Base-by-base conservation (phyloP, 2,888 invertebrate species). In the Lamellibrachia columna region DNA sequence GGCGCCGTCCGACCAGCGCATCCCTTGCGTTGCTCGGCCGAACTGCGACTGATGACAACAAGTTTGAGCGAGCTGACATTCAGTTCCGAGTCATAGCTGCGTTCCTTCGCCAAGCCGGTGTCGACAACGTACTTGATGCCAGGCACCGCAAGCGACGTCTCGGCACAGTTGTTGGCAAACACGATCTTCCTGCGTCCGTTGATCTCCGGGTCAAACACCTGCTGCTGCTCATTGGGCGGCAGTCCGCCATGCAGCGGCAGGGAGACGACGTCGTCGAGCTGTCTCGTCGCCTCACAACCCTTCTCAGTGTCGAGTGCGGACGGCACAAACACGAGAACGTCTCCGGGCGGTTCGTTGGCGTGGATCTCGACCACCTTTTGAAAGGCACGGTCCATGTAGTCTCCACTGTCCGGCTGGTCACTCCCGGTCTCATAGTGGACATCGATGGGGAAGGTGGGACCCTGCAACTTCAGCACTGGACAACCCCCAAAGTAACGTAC, bases 91-190 rank as follows among this genome's bases (percentile, higher is more conserved):
- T 96, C 96, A 94, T 95, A 97, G 9, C 94, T 93, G 93, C 95
- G 95, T 94, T 96, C 96, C 93, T 96, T 96, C 6, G 95, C 95
- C 55, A 96, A 93, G 0, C 97, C 97, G 53, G 96, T 95, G 93
- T 97, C 97, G 15, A 97, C 94, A 4, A 97, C 96, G 94, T 95
- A 96, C 91, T 95, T 95, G 22, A 97, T 95, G 7, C 96, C 96
- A 60, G 96, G 96, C 91, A 97, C 96, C 7, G 96, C 96, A 4
- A 96, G 94, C 7, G 96, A 96, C 3, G 96, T 97, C 93, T 97
- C 97, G 6, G 97, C 97, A 94, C 95, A 95, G 94, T 97, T 96
- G 52, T 97, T 97, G 3, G 96, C 96, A 95, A 96, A 96, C 4
- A 96, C 95, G 15, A 96, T 94, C 94, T 96, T 96, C 90, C 96